Conservation (phyloP, 1,140 invertebrate genomes). For the Propsilocerus akamusi region DNA sequence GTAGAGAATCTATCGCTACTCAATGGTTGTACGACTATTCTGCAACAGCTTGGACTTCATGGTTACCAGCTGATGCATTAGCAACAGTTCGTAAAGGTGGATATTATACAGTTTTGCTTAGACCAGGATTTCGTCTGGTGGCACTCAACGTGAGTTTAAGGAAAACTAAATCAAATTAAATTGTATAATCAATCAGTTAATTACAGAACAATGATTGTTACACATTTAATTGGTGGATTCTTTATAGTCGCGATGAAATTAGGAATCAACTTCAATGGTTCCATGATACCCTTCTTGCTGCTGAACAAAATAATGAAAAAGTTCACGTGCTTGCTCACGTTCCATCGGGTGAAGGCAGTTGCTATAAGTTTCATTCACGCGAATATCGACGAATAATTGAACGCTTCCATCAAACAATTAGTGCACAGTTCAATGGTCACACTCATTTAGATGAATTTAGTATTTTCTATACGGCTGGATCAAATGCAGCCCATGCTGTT, state of each 20-base stretch:
- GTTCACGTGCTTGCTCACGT: constrained; percentile 73
- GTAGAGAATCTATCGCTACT: not conserved
- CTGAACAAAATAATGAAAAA: constrained; percentile 45
- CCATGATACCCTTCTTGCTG: constrained; percentile 39
- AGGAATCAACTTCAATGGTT: constrained; percentile 63
- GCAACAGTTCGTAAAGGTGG: constrained; percentile 41
- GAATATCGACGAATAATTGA: constrained; percentile 38
- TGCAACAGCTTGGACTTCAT: constrained; percentile 40
- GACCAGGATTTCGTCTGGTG: constrained; percentile 47
- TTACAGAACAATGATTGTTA: constrained; percentile 8
- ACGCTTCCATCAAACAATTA: constrained; percentile 42
- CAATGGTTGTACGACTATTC: constrained; percentile 47
- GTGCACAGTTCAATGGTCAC: constrained; percentile 63
- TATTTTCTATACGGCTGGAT: constrained; percentile 37
- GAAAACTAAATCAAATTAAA: constrained; percentile 56
- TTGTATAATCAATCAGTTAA: constrained; percentile 51
- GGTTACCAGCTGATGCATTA: constrained; percentile 40
- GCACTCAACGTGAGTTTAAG: constrained; percentile 56
- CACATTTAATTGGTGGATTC: constrained; percentile 32
- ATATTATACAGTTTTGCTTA: constrained; percentile 43
- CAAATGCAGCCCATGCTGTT: constrained; percentile 20
- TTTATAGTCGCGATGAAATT: constrained; percentile 36
- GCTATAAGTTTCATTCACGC: constrained; percentile 39
- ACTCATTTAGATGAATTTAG: constrained; percentile 56
- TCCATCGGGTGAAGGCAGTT: constrained; percentile 46